Percentiles rank a stretch among this genome's conserved stretches.
These are phyloP conservation scores for Pyrochroa serraticornis DNA, from an alignment of 2,888 invertebrate species.

Conservation along the genomic window DNA sequence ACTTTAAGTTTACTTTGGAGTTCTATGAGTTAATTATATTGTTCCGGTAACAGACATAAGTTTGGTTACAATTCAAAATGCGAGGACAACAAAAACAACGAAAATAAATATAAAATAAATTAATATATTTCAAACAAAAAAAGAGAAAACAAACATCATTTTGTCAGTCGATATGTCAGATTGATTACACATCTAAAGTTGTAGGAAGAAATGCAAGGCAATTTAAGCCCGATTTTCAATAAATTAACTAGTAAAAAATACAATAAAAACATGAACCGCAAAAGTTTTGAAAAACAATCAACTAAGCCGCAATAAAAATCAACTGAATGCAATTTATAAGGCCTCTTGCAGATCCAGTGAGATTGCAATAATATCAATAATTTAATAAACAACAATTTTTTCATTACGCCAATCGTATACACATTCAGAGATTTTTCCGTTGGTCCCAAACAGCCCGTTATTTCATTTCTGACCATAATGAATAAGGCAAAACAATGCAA, in stretches of 20 bases:
- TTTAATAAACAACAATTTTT: conserved; percentile 16
- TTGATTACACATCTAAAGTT: neutral
- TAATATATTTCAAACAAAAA: conserved; percentile 54
- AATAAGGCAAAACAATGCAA: conserved; percentile 27
- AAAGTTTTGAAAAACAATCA: conserved; percentile 14
- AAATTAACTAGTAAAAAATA: conserved; percentile 24
- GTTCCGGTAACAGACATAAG: conserved; percentile 39
- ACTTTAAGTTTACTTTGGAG: conserved; percentile 55
- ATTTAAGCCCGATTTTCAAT: neutral
- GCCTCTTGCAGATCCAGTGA: conserved; percentile 14
- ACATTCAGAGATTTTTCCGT: conserved; percentile 34
- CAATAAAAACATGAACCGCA: conserved; percentile 22
- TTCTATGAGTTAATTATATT: conserved; percentile 38
- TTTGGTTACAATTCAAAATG: conserved; percentile 46
- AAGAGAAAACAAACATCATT: conserved; percentile 49
- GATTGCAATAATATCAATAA: conserved; percentile 32
- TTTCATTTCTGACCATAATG: conserved; percentile 32
- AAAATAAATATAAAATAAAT: conserved; percentile 53
- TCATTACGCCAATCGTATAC: conserved; percentile 41
- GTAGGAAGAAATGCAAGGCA: too few species aligned
- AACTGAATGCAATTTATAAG: conserved; percentile 36
- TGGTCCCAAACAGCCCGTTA: conserved; percentile 36
- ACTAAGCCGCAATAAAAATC: conserved; percentile 30
- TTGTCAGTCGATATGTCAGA: conserved; percentile 48
- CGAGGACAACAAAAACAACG: conserved; percentile 35